Evolutionary conservation across 1,140 invertebrate genomes (phyloP), one percentile per base, ranked within the genome.

Genomic region (Eciton burchellii): DNA sequence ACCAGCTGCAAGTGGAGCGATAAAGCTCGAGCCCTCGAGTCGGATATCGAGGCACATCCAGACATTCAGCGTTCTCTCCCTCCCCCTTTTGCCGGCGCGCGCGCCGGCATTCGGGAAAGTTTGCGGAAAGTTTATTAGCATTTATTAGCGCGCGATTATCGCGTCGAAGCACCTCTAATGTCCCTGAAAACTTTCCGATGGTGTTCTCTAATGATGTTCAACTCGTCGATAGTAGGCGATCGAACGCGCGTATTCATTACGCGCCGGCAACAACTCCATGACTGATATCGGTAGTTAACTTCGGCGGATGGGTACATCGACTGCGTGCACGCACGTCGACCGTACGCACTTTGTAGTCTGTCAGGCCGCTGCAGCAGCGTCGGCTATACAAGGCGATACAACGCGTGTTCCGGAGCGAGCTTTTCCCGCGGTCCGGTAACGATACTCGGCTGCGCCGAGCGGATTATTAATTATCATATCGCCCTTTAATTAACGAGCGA

Each of bases 391-490:
- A 29, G 52, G 26, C 29, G 81, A 72, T 54, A 45, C 52, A 29
- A 26, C 43, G n/a, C 21, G 12, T 3, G 14, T 54, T 59, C 16
- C 11, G 12, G n/a, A 24, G 14, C 9, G 1, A 43, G 14, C 1
- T 60, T 21, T 49, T 60, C 4, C 21, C 68, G 16, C 35, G 19
- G 3, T 49, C 70, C 24, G 52, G 65, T 21, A 81, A 84, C 47
- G 66, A 14, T 21, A n/a, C 52, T 70, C 24, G 54, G 35, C 47
- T 81, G 74, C 41, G 57, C 73, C 62, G 41, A 57, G 72, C 65
- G 81, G n/a, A n/a, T 90, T 90, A 88, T 90, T 91, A 90, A 91
- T 91, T 89, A 89, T 89, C 87, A 82, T 85, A 89, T 88, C 84
- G 60, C 81, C 68, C 66, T 81, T 84, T 88, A 89, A 89, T 91